Evolutionary conservation across 2,888 invertebrate species (phyloP).

Genomic region (Drosophila imparisetae): DNA sequence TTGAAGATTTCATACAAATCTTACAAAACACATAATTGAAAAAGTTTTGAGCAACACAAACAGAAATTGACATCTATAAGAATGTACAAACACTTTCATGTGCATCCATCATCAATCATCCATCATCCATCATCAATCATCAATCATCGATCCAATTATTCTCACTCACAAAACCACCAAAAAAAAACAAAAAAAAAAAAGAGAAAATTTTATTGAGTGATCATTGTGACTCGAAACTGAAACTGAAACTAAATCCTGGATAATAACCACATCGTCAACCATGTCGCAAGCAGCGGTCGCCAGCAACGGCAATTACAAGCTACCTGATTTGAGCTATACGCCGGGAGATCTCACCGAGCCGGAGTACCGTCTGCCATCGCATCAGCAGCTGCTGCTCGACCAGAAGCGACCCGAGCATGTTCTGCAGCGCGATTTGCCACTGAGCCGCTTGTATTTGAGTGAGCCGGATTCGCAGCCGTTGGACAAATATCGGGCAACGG

Average conservation of each 20-base stretch:
- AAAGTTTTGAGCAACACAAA: not conserved
- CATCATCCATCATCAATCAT: slow-evolving; percentile 17
- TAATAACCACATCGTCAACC: slow-evolving; percentile 25
- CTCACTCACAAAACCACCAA: not conserved
- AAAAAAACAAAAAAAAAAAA: not conserved
- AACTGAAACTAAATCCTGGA: slow-evolving; percentile 6
- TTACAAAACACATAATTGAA: not conserved
- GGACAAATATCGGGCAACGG: slow-evolving; percentile 16
- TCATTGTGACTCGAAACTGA: slow-evolving; percentile 4
- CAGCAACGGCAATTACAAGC: slow-evolving; percentile 31
- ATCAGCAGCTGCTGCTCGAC: slow-evolving; percentile 80
- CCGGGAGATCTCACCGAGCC: slow-evolving; percentile 86
- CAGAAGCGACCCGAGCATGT: slow-evolving; percentile 69
- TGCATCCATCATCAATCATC: slow-evolving; percentile 7
- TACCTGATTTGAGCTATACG: slow-evolving; percentile 83
- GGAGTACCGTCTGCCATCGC: slow-evolving; percentile 83
- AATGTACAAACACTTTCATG: slow-evolving; percentile 8
- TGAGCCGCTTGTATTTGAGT: slow-evolving; percentile 81
- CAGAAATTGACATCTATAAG: not conserved
- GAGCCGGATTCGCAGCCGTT: slow-evolving; percentile 48
- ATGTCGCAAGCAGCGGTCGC: slow-evolving; percentile 65
- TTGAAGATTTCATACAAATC: not conserved
- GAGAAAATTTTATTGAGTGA: slow-evolving; percentile 4
- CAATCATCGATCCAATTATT: slow-evolving; percentile 9
- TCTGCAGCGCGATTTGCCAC: slow-evolving; percentile 72